A percentile compares a stretch with the other conserved stretches of the same genome.
Evolutionary conservation across 2,113 vertebrate species (phyloP).

Genomic region (Strix uralensis): DNA sequence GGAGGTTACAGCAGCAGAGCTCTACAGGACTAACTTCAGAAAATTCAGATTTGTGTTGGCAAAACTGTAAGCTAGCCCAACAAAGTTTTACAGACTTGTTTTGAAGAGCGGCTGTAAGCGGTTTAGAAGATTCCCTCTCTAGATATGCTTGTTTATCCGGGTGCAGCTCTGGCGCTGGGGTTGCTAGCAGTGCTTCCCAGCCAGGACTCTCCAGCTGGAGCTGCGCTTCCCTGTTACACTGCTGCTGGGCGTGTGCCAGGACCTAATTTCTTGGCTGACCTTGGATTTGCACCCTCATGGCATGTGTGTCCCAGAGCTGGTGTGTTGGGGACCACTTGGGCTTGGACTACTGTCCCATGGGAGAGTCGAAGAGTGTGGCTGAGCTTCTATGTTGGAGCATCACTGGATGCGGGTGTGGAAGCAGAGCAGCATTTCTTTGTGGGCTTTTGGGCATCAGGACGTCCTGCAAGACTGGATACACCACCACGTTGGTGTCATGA

Average conservation of each 20-base stretch:
- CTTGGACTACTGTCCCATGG: neutral
- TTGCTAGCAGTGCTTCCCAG: neutral
- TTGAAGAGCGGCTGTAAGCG: neutral
- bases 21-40: rapidly evolving
- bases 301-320: neutral
- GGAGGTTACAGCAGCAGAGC: neutral
- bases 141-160: rapidly evolving
- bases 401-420: neutral
- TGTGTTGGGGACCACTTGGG: neutral
- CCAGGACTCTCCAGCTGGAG: neutral
- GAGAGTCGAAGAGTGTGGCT: neutral
- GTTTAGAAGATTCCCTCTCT: neutral
- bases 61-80: neutral
- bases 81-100: neutral
- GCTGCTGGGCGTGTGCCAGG: neutral
- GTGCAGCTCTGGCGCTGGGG: neutral
- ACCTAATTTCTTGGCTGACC: neutral
- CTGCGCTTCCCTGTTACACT: neutral
- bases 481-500: neutral
- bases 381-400: neutral
- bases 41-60: neutral
- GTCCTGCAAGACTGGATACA: neutral
- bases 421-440: neutral
- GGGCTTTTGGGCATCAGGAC: neutral
- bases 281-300: neutral